phyloP scores from a whole-genome alignment of 2,113 vertebrate genomes.

The Epinephelus moara region DNA sequence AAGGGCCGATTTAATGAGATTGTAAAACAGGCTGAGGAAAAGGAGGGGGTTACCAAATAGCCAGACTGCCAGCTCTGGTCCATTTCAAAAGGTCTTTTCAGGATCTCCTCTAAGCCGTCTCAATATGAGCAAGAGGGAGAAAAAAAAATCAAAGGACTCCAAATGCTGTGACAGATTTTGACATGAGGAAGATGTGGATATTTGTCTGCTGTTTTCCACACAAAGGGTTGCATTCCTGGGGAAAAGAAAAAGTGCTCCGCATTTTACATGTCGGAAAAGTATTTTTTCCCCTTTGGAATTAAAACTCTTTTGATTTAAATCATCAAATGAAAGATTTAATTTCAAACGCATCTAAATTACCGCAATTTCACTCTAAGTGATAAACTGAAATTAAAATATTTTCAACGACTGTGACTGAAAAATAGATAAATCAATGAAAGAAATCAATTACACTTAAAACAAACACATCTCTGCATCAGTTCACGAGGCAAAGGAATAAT shows the following conservation, averaged over 20 bases:
- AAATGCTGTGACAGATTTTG: constrained; percentile 79
- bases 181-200: constrained; percentile 79
- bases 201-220: constrained; percentile 74
- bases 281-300: constrained; percentile 1
- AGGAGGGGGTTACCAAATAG: constrained; percentile 79
- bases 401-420: constrained; percentile 13
- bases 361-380: constrained; percentile 1
- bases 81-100: constrained; percentile 87
- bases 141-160: constrained; percentile 79
- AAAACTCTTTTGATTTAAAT: constrained; percentile 38
- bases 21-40: constrained; percentile 84
- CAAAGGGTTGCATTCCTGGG: constrained; percentile 71
- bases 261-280: constrained; percentile 58
- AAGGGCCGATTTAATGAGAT: constrained; percentile 88
- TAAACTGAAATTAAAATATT: constrained; percentile 13
- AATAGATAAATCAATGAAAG: constrained; percentile 47
- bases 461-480: constrained; percentile 29
- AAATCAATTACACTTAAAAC: constrained; percentile 53
- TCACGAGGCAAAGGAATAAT: constrained; percentile 21
- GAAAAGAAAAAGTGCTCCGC: constrained; percentile 48
- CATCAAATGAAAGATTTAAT: constrained; percentile 4
- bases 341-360: constrained; percentile 5
- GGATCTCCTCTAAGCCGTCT: constrained; percentile 81
- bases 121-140: constrained; percentile 72
- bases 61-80: constrained; percentile 80